A percentile compares a stretch with the other conserved stretches of the same genome.
Conservation (phyloP, 2,113 vertebrate species). For the Tylochromis polylepis region DNA sequence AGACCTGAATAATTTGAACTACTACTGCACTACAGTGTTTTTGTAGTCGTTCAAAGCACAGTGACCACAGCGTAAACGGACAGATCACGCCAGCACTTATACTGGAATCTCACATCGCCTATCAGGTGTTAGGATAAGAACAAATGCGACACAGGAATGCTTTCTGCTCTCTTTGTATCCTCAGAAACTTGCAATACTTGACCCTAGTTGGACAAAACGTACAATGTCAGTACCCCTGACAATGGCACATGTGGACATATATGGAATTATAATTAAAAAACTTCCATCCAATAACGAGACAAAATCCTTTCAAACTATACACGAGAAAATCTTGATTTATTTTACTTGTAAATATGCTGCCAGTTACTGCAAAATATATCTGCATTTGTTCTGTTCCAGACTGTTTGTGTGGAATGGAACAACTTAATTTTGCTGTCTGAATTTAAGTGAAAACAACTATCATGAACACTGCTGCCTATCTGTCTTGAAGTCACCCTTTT, state of each 20-base stretch:
- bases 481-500: neutral
- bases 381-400: neutral
- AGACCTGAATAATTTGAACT: neutral
- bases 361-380: neutral
- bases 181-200: neutral
- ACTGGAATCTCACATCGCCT: neutral
- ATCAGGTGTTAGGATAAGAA: neutral
- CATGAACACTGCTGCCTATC: neutral
- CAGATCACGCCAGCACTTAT: neutral
- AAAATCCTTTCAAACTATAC: neutral
- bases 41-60: no score
- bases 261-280: neutral
- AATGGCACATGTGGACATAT: neutral
- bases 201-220: neutral
- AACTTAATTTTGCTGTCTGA: conserved; percentile 6
- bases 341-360: neutral
- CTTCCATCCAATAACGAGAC: neutral
- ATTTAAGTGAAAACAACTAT: neutral
- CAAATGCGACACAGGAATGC: neutral
- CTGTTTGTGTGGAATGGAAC: conserved; percentile 10
- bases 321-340: neutral
- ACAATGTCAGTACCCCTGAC: neutral
- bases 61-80: neutral
- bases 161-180: neutral
- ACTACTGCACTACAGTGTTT: neutral